A percentile compares a stretch with the other conserved stretches of the same genome.
Conservation (phyloP, 2,113 vertebrate genomes). For the Orcinus orca region DNA sequence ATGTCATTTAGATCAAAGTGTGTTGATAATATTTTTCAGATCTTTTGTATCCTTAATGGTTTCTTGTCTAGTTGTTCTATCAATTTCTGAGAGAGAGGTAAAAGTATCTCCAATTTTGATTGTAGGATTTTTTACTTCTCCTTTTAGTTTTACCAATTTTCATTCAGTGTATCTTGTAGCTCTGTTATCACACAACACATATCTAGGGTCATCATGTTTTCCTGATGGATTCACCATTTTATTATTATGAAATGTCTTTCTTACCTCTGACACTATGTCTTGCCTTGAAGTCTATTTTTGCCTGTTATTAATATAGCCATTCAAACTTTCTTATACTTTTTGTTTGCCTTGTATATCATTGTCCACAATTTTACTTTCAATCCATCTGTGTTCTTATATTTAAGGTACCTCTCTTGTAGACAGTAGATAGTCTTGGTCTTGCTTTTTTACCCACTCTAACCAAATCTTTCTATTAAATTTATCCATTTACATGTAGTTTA, state of each 20-base stretch:
- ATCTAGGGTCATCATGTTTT: background rate
- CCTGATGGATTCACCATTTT: background rate
- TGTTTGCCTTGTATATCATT: background rate
- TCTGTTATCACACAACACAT: background rate
- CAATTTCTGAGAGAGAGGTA: background rate
- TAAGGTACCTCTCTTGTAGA: background rate
- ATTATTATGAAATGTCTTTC: background rate
- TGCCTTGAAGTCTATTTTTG: background rate
- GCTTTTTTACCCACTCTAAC: background rate
- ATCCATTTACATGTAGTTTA: background rate
- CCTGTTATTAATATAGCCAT: background rate
- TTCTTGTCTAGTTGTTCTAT: background rate
- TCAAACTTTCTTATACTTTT: background rate
- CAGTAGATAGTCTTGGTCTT: background rate
- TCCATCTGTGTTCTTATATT: background rate
- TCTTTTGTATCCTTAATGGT: no score
- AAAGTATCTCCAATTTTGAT: background rate
- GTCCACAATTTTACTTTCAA: background rate
- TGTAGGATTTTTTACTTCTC: background rate
- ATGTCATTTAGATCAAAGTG: background rate
- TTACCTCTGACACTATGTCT: background rate
- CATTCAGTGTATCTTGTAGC: background rate
- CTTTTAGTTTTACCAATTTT: background rate
- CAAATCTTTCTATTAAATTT: background rate
- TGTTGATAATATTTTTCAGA: no score